Evolutionary conservation across 2,113 vertebrate genomes (phyloP).

Genomic region (Oryzias celebensis): DNA sequence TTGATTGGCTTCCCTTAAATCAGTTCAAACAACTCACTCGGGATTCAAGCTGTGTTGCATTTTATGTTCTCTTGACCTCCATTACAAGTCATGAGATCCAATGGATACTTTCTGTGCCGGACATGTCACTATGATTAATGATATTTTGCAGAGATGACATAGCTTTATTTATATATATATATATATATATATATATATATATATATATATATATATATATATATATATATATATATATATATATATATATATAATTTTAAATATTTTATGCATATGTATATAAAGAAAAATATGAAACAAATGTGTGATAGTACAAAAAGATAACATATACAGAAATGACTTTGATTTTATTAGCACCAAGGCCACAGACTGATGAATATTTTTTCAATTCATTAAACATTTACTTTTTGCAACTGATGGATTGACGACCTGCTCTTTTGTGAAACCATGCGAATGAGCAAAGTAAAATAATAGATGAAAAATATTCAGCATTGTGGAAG

Average conservation of each 20-base stretch:
- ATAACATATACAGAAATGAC: too few relatives aligned
- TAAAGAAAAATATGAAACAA: too few relatives aligned
- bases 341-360: too few relatives aligned
- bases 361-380: too few relatives aligned
- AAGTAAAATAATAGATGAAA: too few relatives aligned
- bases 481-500: too few relatives aligned
- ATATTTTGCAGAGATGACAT: slow-evolving; percentile 1
- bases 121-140: slow-evolving; percentile 30
- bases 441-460: too few relatives aligned
- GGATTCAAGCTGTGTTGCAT: slow-evolving; percentile 21
- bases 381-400: too few relatives aligned
- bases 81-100: slow-evolving; percentile 9
- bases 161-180: not conserved
- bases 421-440: too few relatives aligned
- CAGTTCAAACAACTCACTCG: slow-evolving; percentile 9
- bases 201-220: not conserved
- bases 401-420: too few relatives aligned
- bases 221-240: not conserved
- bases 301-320: too few relatives aligned
- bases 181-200: not conserved
- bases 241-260: not conserved
- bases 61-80: slow-evolving; percentile 21
- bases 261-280: not conserved
- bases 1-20: slow-evolving; percentile 38
- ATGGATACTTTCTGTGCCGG: not conserved